Conservation (phyloP, 2,888 invertebrate species). For the Tachina lurida region DNA sequence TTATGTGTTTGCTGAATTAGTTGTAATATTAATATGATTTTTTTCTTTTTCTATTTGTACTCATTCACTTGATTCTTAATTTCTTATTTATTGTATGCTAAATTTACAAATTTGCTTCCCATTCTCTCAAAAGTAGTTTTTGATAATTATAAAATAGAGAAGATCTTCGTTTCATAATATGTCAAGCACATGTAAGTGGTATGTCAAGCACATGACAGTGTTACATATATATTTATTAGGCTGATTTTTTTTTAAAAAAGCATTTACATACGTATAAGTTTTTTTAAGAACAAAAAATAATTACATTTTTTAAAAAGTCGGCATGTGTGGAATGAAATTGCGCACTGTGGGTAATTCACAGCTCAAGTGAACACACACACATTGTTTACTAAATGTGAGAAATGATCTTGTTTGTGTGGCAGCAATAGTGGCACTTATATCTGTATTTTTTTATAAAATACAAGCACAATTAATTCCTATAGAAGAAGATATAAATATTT, state of each 20-base stretch:
- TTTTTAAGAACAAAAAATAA: background rate
- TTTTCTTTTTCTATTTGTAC: slow-evolving; percentile 30
- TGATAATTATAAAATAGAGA: slow-evolving; percentile 1
- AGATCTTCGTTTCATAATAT: slow-evolving; percentile 12
- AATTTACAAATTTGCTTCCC: slow-evolving; percentile 65
- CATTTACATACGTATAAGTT: background rate
- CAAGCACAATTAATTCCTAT: slow-evolving; percentile 24
- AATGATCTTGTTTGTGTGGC: background rate
- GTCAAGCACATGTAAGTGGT: slow-evolving; percentile 50
- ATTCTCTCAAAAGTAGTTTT: slow-evolving; percentile 27
- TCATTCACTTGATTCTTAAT: slow-evolving; percentile 51
- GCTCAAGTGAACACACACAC: background rate
- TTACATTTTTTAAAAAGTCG: background rate
- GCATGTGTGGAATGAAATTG: background rate
- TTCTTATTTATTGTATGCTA: slow-evolving; percentile 57
- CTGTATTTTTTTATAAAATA: slow-evolving; percentile 28
- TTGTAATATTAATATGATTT: slow-evolving; percentile 47
- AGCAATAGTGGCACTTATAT: slow-evolving; percentile 10
- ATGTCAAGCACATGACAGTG: slow-evolving; percentile 16
- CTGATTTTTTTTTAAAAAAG: slow-evolving; percentile 11
- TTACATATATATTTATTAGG: background rate
- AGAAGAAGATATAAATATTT: slow-evolving; percentile 13
- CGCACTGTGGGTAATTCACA: background rate
- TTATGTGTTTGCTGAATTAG: slow-evolving; percentile 65
- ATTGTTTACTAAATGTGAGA: slow-evolving; percentile 1